phyloP scores from a whole-genome alignment of 2,888 invertebrate species.

The Mimumesa dahlbomi region DNA sequence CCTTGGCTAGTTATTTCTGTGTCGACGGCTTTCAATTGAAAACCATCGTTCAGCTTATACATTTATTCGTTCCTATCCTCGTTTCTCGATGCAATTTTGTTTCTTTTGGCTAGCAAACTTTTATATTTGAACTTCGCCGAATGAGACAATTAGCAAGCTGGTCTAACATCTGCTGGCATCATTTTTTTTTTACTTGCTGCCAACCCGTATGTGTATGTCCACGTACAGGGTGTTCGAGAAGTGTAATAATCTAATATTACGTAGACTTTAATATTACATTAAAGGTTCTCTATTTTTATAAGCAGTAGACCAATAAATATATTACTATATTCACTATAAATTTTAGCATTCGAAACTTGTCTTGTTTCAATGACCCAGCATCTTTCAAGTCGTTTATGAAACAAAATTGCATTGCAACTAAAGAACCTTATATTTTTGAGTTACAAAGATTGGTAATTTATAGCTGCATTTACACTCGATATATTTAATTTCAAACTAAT shows the following conservation, averaged over 20 bases:
- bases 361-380: no score
- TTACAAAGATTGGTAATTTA: background rate
- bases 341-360: no score
- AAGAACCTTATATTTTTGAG: background rate
- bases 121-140: constrained; percentile 40
- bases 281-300: no score
- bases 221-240: constrained; percentile 1
- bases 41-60: no score
- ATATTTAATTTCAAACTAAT: constrained; percentile 12
- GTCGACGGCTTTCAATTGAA: no score
- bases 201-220: background rate
- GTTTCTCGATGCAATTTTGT: constrained; percentile 10
- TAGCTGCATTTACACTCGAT: background rate
- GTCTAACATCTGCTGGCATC: constrained; percentile 52
- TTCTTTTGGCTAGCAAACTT: constrained; percentile 5
- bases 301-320: no score
- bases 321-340: no score
- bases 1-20: no score
- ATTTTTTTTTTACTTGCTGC: constrained; percentile 18
- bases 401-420: background rate
- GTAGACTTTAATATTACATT: no score
- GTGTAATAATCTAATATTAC: background rate
- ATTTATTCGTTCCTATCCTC: no score
- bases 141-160: constrained; percentile 58
- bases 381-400: background rate